Conservation (phyloP, 1,140 invertebrate species). For the Sesamia nonagrioides region DNA sequence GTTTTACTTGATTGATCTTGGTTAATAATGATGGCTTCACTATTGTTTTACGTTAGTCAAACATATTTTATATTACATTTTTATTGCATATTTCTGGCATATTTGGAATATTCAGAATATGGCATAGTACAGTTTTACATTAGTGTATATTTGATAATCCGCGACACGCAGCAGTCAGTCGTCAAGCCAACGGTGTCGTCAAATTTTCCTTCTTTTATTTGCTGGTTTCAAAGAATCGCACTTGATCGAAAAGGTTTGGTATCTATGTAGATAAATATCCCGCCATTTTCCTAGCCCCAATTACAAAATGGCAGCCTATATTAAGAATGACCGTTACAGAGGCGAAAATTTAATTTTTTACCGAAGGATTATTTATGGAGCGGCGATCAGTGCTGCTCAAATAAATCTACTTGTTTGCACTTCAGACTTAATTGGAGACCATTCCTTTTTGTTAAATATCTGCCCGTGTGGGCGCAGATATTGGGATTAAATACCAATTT, state of each 20-base stretch:
- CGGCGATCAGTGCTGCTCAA: constrained; percentile 59
- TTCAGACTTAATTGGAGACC: constrained; percentile 23
- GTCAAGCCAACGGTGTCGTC: no score
- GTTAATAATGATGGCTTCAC: no score
- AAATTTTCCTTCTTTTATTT: no score
- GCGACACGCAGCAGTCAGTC: no score
- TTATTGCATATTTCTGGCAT: no score
- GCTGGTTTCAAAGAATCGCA: no score
- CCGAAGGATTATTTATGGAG: constrained; percentile 67
- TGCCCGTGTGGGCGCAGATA: not conserved
- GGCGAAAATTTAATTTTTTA: constrained; percentile 70
- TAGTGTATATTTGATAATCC: no score
- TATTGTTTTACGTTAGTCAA: no score
- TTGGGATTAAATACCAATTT: not conserved
- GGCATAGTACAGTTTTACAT: no score
- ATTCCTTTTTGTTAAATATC: constrained; percentile 1
- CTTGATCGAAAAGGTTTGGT: no score
- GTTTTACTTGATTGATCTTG: no score
- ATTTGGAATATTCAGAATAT: no score
- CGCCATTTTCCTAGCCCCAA: constrained; percentile 44
- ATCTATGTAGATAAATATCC: not conserved
- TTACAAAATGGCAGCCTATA: constrained; percentile 47
- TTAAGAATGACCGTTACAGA: constrained; percentile 60
- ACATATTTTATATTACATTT: not conserved
- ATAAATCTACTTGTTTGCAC: constrained; percentile 63